Percentiles rank a stretch among this genome's conserved stretches.
phyloP scores from a whole-genome alignment of 2,888 invertebrate genomes.

The Chrysolina haemoptera region DNA sequence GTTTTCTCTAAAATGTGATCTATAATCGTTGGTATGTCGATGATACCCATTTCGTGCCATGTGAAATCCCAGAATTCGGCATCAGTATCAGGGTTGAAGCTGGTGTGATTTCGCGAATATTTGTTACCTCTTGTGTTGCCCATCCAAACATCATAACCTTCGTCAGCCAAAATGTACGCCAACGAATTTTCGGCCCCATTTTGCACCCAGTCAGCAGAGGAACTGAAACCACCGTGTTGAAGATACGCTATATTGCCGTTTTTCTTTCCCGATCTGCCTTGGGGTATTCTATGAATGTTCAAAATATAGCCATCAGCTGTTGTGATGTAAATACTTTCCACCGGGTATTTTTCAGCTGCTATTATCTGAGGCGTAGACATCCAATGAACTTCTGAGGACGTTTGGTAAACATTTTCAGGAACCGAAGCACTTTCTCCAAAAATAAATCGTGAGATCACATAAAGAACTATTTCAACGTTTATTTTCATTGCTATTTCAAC shows the following conservation, averaged over 20 bases:
- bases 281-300: slow-evolving; percentile 73
- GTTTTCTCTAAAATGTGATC: slow-evolving; percentile 79
- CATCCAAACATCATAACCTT: slow-evolving; percentile 63
- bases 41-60: slow-evolving; percentile 87
- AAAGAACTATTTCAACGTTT: background rate
- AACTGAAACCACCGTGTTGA: slow-evolving; percentile 73
- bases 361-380: slow-evolving; percentile 62
- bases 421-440: background rate
- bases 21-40: slow-evolving; percentile 88
- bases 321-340: slow-evolving; percentile 66
- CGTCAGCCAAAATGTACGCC: slow-evolving; percentile 58
- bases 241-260: slow-evolving; percentile 67
- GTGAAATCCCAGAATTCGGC: slow-evolving; percentile 72
- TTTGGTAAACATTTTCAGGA: background rate
- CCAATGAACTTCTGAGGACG: background rate
- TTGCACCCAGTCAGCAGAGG: slow-evolving; percentile 73
- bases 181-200: slow-evolving; percentile 69
- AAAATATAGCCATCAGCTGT: slow-evolving; percentile 76
- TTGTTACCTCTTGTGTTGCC: slow-evolving; percentile 59
- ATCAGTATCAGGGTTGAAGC: slow-evolving; percentile 52
- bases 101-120: slow-evolving; percentile 55
- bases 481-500: background rate
- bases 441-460: background rate
- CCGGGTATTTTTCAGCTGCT: slow-evolving; percentile 67
- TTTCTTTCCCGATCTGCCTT: slow-evolving; percentile 60